These are phyloP conservation scores for Caranx melampygus DNA, from an alignment of 2,113 vertebrate species.

Conservation along the genomic window DNA sequence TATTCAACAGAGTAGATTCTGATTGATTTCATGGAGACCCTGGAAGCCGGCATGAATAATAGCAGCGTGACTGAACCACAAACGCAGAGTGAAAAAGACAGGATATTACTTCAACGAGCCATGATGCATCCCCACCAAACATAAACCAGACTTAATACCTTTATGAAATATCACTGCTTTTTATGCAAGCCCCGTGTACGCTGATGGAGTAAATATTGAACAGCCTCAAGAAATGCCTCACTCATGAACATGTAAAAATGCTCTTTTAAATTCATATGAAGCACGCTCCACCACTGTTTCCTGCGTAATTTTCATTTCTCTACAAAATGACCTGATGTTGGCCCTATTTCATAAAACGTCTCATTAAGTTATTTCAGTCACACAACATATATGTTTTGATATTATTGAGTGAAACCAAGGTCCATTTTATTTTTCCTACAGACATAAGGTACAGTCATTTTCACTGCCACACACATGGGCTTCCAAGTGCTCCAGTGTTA, in stretches of 20 bases:
- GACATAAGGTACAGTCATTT: background rate
- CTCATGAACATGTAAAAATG: constrained; percentile 26
- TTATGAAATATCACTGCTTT: constrained; percentile 56
- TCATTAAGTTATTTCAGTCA: background rate
- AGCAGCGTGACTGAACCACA: constrained; percentile 51
- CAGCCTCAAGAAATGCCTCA: constrained; percentile 33
- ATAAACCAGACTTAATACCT: constrained; percentile 41
- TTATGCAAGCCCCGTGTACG: constrained; percentile 25
- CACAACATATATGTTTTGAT: background rate
- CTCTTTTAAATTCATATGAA: constrained; percentile 53
- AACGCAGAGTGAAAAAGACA: constrained; percentile 39
- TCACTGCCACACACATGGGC: background rate
- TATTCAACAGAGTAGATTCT: constrained; percentile 33
- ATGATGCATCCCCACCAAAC: constrained; percentile 33
- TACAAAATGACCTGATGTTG: constrained; percentile 12
- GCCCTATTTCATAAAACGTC: constrained; percentile 4
- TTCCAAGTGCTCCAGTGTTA: background rate
- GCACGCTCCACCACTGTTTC: background rate
- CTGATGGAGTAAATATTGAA: constrained; percentile 56
- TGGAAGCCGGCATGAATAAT: constrained; percentile 53
- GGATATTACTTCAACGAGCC: constrained; percentile 33
- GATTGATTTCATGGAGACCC: constrained; percentile 56
- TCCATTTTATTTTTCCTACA: background rate
- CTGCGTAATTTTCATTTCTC: constrained; percentile 27
- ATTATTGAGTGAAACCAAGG: background rate